Percentiles rank a stretch among this genome's conserved stretches.
phyloP scores from a whole-genome alignment of 2,113 vertebrate genomes.

The Hemiscyllium ocellatum region DNA sequence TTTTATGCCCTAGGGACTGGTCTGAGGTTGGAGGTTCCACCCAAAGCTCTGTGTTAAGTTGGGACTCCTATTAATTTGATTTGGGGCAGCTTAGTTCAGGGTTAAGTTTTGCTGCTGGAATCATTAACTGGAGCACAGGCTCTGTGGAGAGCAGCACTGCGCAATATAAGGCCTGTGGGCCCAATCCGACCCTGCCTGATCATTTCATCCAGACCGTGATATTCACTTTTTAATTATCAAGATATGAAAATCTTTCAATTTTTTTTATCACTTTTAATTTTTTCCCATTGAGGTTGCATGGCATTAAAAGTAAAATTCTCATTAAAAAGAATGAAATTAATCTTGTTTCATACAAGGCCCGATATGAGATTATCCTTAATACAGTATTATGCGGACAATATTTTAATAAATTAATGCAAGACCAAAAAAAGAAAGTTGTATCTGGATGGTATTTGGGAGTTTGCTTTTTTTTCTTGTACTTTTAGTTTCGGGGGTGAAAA shows the following conservation, averaged over 20 bases:
- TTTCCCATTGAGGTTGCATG: slow-evolving; percentile 36
- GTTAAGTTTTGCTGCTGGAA: slow-evolving; percentile 29
- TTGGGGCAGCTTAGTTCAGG: slow-evolving; percentile 13
- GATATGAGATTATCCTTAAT: slow-evolving; percentile 38
- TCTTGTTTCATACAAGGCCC: slow-evolving; percentile 32
- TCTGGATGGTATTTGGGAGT: slow-evolving; percentile 8
- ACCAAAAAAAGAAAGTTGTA: slow-evolving; percentile 27
- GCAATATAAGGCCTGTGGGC: slow-evolving; percentile 25
- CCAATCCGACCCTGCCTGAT: slow-evolving; percentile 18
- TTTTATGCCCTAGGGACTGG: background rate
- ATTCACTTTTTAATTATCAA: slow-evolving; percentile 38
- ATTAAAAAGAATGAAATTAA: slow-evolving; percentile 38
- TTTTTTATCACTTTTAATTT: slow-evolving; percentile 38
- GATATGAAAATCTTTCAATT: slow-evolving; percentile 37
- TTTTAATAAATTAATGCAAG: slow-evolving; percentile 37
- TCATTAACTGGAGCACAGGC: slow-evolving; percentile 31
- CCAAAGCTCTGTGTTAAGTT: slow-evolving; percentile 11
- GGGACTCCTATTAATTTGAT: slow-evolving; percentile 30
- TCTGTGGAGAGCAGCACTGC: slow-evolving; percentile 27
- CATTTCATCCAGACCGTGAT: slow-evolving; percentile 29
- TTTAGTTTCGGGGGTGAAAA: background rate
- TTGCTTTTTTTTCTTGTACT: background rate
- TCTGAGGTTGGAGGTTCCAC: background rate
- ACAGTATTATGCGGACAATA: slow-evolving; percentile 32
- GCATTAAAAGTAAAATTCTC: slow-evolving; percentile 37